Evolutionary conservation across 2,888 invertebrate species (phyloP).

Genomic region (Hemicrepidius hirtus): DNA sequence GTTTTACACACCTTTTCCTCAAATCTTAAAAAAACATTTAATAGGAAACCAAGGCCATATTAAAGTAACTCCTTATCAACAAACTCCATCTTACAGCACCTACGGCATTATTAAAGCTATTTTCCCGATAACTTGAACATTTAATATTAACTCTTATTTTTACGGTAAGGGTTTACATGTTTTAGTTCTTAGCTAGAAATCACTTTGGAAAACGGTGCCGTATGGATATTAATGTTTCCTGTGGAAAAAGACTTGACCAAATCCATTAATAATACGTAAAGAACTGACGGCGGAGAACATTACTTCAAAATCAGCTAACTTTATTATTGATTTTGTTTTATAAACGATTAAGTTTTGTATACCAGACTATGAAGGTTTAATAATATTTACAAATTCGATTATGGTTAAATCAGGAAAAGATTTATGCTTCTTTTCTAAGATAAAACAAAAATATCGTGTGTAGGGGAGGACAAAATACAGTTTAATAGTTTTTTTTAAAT

Average conservation of each 20-base stretch:
- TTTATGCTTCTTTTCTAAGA: background rate
- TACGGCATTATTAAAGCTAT: background rate
- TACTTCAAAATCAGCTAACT: constrained; percentile 29
- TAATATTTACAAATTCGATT: constrained; percentile 4
- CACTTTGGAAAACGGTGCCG: constrained; percentile 3
- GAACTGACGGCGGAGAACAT: constrained; percentile 20
- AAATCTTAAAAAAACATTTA: background rate
- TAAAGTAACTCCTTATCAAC: background rate
- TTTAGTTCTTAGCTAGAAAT: background rate
- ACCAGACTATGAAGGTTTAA: background rate
- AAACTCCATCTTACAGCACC: background rate
- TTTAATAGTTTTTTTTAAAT: background rate
- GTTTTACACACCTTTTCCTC: background rate
- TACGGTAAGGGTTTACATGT: background rate
- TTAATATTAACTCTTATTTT: background rate
- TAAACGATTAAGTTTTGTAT: constrained; percentile 16
- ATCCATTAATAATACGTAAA: constrained; percentile 31
- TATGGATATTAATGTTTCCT: constrained; percentile 29
- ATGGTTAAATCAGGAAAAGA: background rate
- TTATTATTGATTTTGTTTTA: constrained; percentile 17
- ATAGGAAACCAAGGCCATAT: background rate
- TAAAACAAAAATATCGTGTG: too few relatives aligned
- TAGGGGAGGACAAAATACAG: background rate
- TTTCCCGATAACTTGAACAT: background rate
- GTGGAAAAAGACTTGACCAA: constrained; percentile 27